Percentiles rank a stretch among this genome's conserved stretches.
Evolutionary conservation across 2,888 invertebrate genomes (phyloP).

Genomic region (Ornithoptera priamus): DNA sequence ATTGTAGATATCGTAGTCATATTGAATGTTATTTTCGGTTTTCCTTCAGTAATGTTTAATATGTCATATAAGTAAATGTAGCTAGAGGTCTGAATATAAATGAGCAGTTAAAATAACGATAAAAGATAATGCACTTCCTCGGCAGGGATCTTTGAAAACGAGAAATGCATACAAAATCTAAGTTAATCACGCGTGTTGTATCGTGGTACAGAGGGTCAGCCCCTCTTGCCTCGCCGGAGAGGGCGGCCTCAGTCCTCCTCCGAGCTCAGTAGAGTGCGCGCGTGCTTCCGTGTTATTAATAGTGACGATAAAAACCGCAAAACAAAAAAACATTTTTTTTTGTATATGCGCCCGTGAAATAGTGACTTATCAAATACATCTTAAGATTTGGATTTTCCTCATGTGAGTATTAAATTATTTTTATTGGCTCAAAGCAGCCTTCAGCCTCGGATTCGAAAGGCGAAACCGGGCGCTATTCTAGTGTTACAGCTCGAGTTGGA

Average conservation of each 20-base stretch:
- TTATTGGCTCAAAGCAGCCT: conserved; percentile 36
- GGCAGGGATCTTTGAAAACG: conserved; percentile 21
- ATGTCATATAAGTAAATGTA: too few species aligned
- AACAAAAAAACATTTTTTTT: conserved; percentile 48
- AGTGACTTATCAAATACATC: conserved; percentile 50
- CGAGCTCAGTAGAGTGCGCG: conserved; percentile 46
- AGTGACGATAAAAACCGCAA: conserved; percentile 51
- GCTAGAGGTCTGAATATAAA: too few species aligned
- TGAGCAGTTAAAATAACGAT: background rate
- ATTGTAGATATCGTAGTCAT: too few species aligned
- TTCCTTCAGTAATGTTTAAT: too few species aligned
- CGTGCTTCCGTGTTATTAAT: conserved; percentile 43
- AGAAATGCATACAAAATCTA: conserved; percentile 53
- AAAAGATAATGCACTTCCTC: conserved; percentile 1
- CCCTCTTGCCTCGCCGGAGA: conserved; percentile 65
- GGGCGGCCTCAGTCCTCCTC: conserved; percentile 65
- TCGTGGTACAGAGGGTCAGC: conserved; percentile 51
- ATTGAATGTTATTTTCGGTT: too few species aligned
- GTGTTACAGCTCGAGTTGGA: conserved; percentile 37
- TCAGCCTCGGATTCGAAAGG: conserved; percentile 44
- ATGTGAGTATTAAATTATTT: conserved; percentile 56
- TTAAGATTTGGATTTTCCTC: conserved; percentile 63
- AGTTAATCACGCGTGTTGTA: conserved; percentile 47
- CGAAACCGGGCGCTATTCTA: conserved; percentile 45
- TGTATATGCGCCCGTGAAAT: conserved; percentile 60